phyloP scores from a whole-genome alignment of 2,113 vertebrate genomes.

The Sorex fumeus region DNA sequence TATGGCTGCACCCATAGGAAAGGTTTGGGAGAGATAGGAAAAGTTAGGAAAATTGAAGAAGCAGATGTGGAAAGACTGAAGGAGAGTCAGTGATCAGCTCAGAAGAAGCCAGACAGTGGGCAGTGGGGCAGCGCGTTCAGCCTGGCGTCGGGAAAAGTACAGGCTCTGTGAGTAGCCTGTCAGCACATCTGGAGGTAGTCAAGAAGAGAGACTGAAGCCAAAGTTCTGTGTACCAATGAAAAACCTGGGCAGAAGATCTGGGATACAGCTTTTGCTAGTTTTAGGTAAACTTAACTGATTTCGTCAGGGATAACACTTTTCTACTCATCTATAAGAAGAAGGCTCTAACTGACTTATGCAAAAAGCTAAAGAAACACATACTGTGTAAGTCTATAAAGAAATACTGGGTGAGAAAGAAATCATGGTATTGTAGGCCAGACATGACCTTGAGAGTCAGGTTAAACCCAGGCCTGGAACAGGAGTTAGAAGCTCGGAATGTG shows the following conservation, averaged over 20 bases:
- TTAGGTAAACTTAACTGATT: constrained; percentile 10
- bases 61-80: neutral
- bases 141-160: neutral
- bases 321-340: neutral
- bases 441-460: neutral
- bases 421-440: neutral
- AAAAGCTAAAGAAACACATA: constrained; percentile 29
- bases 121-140: neutral
- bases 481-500: neutral
- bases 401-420: neutral
- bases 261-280: neutral
- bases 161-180: neutral
- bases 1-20: neutral
- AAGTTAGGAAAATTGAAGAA: neutral
- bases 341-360: neutral
- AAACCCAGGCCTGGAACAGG: neutral
- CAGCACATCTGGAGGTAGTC: neutral
- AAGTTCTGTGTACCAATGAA: neutral
- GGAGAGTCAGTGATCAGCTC: neutral
- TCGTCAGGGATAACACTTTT: constrained; percentile 1
- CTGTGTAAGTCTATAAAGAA: neutral
- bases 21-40: neutral
- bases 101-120: neutral
- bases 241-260: neutral
- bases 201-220: constrained; percentile 7